These are phyloP conservation scores for Nansenia antarctica DNA, from an alignment of 2,113 vertebrate species.

Conservation along the genomic window DNA sequence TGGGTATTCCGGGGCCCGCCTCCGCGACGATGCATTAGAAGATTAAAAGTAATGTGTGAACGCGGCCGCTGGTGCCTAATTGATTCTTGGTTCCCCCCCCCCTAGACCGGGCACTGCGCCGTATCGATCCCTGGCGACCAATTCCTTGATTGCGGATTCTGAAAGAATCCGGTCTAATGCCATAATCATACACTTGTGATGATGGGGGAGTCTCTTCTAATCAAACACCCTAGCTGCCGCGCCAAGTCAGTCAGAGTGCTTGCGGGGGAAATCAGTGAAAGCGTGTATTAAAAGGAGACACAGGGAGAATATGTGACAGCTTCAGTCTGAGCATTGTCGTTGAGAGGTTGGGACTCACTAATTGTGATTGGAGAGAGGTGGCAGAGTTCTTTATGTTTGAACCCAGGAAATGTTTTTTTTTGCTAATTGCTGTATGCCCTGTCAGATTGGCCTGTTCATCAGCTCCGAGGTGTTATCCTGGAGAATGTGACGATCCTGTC, in stretches of 20 bases:
- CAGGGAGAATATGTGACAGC: conserved; percentile 46
- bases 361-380: conserved; percentile 38
- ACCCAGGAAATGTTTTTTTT: no score
- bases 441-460: conserved; percentile 39
- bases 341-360: conserved; percentile 19
- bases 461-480: conserved; percentile 24
- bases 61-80: conserved; percentile 67
- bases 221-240: conserved; percentile 58
- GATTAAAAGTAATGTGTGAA: conserved; percentile 78
- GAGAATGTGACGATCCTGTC: conserved; percentile 13
- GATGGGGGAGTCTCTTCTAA: conserved; percentile 68
- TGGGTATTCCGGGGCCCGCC: conserved; percentile 52
- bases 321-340: conserved; percentile 28
- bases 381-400: not conserved
- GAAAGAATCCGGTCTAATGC: conserved; percentile 75
- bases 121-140: conserved; percentile 71
- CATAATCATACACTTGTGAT: conserved; percentile 78
- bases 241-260: no score
- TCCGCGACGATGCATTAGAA: conserved; percentile 75
- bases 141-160: conserved; percentile 77
- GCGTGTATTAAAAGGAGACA: conserved; percentile 46
- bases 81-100: conserved; percentile 60
- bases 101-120: conserved; percentile 55
- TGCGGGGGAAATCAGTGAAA: conserved; percentile 52
- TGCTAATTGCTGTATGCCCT: conserved; percentile 58